Evolutionary conservation across 1,140 invertebrate genomes (phyloP), one percentile per base, ranked within the genome.

Genomic region (Telenomus remus): DNA sequence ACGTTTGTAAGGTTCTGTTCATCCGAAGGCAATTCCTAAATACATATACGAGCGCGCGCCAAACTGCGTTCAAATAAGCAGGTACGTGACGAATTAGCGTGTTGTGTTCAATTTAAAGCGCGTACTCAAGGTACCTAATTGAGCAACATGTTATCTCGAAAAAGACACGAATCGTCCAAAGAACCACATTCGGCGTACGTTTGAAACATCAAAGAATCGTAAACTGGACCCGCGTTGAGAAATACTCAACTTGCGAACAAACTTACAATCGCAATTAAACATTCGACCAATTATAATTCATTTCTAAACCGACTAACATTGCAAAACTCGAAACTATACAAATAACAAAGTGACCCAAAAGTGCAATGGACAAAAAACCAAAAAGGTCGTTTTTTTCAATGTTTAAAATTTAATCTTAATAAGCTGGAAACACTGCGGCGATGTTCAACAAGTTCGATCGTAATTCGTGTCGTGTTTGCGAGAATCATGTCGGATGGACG

Each of bases 1-100:
- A 60, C n/a, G 50, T 34, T 48, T 16, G 33, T 43, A 16, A 54
- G 34, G 50, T 57, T 63, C 61, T 70, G 44, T 70, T 57, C 56
- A 70, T 56, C 51, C 51, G 51, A 71, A 71, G 46, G 57, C 68
- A 70, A 61, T 61, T 55, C n/a, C 19, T 42, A 42, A 70, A 57
- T 70, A 50, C 60, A 69, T 27, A 64, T n/a, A 39, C 9, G n/a
- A 39, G 8, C 49, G 43, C 63, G 48, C 54, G 59, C 59, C 57
- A 69, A 75, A 70, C 44, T 70, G 48, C 49, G 37, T 4, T 35
- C 66, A 50, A 53, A 71, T 57, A 50, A 71, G 56, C 44, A 60
- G 49, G 51, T 51, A 70, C 73, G 65, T 76, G 66, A 70, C 73
- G 66, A 66, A 70, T 76, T 76, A 76, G 50, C 59, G 42, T 27